These are phyloP conservation scores for Gorsachius goisagi DNA, from an alignment of 2,113 vertebrate species.

Conservation along the genomic window DNA sequence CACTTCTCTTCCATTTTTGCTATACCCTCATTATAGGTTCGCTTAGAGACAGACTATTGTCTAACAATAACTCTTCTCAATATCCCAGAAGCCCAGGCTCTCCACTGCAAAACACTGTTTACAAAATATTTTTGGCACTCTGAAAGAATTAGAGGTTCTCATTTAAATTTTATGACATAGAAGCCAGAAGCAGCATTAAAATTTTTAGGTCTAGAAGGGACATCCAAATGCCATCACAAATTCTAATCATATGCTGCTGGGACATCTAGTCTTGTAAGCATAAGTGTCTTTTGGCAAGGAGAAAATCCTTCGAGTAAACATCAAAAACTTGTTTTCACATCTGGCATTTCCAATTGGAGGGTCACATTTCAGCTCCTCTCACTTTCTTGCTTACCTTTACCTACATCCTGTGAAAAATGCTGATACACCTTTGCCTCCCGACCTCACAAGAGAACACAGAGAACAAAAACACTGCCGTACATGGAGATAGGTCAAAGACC, in stretches of 20 bases:
- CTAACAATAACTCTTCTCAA: background rate
- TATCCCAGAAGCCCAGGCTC: background rate
- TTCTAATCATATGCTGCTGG: background rate
- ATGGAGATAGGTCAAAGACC: background rate
- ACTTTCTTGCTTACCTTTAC: background rate
- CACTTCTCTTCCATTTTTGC: background rate
- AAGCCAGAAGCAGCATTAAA: conserved; percentile 15
- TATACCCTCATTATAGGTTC: background rate
- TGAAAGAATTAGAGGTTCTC: background rate
- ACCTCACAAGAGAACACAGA: background rate
- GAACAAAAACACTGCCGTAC: background rate
- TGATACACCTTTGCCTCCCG: background rate
- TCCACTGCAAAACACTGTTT: background rate
- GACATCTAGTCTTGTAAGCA: background rate
- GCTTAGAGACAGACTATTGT: background rate
- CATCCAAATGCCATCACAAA: conserved; percentile 7
- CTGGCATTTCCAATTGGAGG: background rate
- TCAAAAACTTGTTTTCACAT: background rate
- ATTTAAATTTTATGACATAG: conserved; percentile 15
- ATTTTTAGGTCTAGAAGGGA: background rate
- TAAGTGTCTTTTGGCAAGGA: conserved; percentile 5
- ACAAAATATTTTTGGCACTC: background rate
- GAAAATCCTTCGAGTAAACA: conserved; percentile 1
- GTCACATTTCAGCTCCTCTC: background rate
- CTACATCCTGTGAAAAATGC: background rate